A percentile compares a stretch with the other conserved stretches of the same genome.
Conservation (phyloP, 2,888 invertebrate species). For the Embidobia sp. region DNA sequence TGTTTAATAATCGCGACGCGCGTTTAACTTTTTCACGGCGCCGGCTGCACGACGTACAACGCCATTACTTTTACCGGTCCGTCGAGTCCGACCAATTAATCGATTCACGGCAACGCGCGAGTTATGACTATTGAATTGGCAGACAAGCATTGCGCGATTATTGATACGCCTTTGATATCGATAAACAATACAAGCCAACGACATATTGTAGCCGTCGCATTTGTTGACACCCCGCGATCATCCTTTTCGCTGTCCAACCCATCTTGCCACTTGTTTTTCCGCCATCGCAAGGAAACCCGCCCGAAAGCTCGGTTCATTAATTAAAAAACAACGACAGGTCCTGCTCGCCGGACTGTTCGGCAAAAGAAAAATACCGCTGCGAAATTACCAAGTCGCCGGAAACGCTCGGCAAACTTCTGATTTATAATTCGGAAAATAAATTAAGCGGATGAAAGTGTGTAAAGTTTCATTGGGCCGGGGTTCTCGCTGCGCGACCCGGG, state of each 20-base stretch:
- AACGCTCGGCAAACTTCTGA: neutral
- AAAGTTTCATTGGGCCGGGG: neutral
- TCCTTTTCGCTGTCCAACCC: no score
- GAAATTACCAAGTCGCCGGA: neutral
- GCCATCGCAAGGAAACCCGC: neutral
- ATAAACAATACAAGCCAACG: conserved; percentile 31
- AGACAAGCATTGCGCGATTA: conserved; percentile 23
- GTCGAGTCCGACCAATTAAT: conserved; percentile 66
- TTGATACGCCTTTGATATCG: conserved; percentile 39
- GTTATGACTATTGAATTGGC: conserved; percentile 62
- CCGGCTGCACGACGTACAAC: conserved; percentile 20
- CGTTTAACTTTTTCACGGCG: conserved; percentile 21
- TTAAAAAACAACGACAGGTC: conserved; percentile 2
- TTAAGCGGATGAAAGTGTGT: conserved; percentile 4
- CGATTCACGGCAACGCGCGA: conserved; percentile 67
- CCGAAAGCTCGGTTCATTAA: conserved; percentile 5
- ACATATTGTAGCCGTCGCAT: conserved; percentile 29
- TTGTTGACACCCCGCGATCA: conserved; percentile 26
- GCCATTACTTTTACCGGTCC: conserved; percentile 45
- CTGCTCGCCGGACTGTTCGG: neutral
- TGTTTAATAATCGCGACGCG: conserved; percentile 21
- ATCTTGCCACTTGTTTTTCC: no score
- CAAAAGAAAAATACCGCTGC: neutral
- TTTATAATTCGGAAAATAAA: conserved; percentile 11
- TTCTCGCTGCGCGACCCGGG: neutral